Percentiles rank a stretch among this genome's conserved stretches.
Evolutionary conservation across 2,888 invertebrate genomes (phyloP).

Genomic region (Esperia sulphurella): DNA sequence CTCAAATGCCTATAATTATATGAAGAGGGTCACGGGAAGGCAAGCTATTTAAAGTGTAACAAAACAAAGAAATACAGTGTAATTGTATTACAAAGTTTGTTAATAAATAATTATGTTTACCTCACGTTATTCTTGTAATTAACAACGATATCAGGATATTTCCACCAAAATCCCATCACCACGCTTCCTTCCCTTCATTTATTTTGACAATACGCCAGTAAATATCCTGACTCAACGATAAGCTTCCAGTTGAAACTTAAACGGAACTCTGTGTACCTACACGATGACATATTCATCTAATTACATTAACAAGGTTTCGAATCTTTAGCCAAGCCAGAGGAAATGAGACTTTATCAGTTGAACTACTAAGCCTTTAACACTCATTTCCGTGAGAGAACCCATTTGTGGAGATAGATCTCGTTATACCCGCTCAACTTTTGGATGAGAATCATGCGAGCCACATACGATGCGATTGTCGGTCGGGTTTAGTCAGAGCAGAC

Average conservation of each 20-base stretch:
- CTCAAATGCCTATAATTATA: no score
- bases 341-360: conserved; percentile 34
- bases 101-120: no score
- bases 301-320: conserved; percentile 32
- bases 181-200: background rate
- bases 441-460: conserved; percentile 14
- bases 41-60: no score
- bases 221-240: background rate
- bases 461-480: no score
- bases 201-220: background rate
- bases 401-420: conserved; percentile 13
- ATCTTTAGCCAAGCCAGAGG: conserved; percentile 26
- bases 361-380: conserved; percentile 11
- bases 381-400: conserved; percentile 28
- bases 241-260: conserved; percentile 10
- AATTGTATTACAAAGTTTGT: no score
- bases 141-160: no score
- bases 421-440: conserved; percentile 14
- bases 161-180: no score
- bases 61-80: no score
- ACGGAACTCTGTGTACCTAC: conserved; percentile 20
- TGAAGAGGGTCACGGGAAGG: no score
- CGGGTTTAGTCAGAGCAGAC: no score
- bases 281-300: conserved; percentile 20
- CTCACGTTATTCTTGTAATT: no score